phyloP scores from a whole-genome alignment of 2,113 vertebrate species.

The Oreotrochilus melanogaster region DNA sequence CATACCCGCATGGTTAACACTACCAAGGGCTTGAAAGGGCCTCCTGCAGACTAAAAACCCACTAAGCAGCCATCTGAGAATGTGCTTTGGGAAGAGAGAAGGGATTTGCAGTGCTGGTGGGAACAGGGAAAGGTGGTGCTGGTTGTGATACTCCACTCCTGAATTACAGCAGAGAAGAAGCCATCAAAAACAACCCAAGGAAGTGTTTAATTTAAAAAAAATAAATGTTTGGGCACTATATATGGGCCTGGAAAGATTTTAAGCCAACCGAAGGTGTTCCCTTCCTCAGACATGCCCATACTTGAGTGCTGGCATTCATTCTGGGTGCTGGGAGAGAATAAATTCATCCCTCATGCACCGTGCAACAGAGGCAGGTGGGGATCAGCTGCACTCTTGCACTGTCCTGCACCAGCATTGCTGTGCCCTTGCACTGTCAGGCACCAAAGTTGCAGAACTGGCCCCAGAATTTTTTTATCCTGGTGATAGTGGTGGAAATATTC shows the following conservation, averaged over 20 bases:
- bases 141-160: rapidly evolving
- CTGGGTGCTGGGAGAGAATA: not conserved
- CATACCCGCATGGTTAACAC: rapidly evolving
- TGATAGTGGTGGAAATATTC: not conserved
- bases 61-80: not conserved
- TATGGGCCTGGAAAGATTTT: not conserved
- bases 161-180: not conserved
- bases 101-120: not conserved
- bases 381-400: not conserved
- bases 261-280: not conserved
- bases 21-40: not conserved
- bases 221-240: not conserved
- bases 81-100: not conserved
- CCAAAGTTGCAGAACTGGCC: not conserved
- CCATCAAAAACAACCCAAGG: not conserved
- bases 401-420: rapidly evolving
- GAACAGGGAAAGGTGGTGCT: rapidly evolving
- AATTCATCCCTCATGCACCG: not conserved
- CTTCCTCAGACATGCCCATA: not conserved
- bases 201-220: not conserved
- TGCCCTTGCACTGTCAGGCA: rapidly evolving
- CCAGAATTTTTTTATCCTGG: not conserved
- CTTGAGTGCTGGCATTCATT: not conserved
- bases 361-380: not conserved
- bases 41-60: not conserved